These are phyloP conservation scores for Cactoblastis cactorum DNA, from an alignment of 2,888 invertebrate species.

Conservation along the genomic window DNA sequence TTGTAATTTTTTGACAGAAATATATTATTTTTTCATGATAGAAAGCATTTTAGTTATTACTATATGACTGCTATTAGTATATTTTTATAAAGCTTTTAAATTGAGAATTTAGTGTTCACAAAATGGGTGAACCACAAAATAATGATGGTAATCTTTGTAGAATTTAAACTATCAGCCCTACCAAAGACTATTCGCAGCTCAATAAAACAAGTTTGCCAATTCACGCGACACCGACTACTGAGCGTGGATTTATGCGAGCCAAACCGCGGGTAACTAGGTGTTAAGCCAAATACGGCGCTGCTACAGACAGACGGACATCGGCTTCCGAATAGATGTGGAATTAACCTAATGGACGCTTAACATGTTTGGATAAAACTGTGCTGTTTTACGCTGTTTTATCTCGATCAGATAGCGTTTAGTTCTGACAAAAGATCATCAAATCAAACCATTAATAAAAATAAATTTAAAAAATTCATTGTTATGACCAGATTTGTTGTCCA, in stretches of 20 bases:
- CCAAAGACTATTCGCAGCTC: neutral
- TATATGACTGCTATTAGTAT: no score
- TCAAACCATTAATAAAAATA: no score
- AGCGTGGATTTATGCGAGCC: conserved; percentile 32
- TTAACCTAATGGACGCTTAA: neutral
- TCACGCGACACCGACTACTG: conserved; percentile 14
- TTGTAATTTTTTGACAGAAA: no score
- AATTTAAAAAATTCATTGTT: neutral
- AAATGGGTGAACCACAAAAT: no score
- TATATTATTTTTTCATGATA: no score
- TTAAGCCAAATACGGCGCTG: conserved; percentile 29
- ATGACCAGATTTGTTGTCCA: neutral
- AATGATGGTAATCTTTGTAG: no score
- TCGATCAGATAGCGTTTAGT: no score
- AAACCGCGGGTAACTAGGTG: conserved; percentile 29
- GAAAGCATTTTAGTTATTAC: no score
- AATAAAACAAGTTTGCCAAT: conserved; percentile 1
- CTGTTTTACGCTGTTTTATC: no score
- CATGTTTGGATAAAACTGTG: no score
- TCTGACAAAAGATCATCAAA: neutral
- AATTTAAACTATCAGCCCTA: neutral
- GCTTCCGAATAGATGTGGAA: neutral
- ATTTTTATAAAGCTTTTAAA: no score
- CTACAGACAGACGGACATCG: neutral
- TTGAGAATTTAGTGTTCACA: no score